Evolutionary conservation across 2,113 vertebrate genomes (phyloP).

Genomic region (Ascaphus truei): DNA sequence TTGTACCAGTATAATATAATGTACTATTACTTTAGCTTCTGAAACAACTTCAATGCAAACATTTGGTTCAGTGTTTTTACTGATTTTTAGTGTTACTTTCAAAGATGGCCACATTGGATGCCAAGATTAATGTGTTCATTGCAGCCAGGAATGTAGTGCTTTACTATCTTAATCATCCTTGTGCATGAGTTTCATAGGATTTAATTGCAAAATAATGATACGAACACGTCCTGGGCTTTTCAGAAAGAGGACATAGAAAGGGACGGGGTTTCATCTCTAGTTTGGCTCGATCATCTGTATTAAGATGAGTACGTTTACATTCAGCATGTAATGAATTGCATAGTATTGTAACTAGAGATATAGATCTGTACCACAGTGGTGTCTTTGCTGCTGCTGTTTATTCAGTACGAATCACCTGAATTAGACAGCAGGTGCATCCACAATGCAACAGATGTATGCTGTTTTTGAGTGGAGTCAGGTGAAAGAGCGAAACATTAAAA

Average conservation of each 20-base stretch:
- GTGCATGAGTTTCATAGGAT: background rate
- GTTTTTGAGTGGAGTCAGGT: background rate
- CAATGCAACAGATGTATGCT: constrained; percentile 5
- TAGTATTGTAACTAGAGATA: background rate
- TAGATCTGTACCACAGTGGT: background rate
- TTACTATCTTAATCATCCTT: background rate
- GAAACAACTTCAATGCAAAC: too few relatives aligned
- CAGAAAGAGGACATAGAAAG: background rate
- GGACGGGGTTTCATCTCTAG: background rate
- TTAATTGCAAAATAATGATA: background rate
- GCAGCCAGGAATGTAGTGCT: background rate
- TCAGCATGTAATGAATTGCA: background rate
- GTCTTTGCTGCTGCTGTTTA: background rate
- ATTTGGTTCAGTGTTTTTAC: too few relatives aligned
- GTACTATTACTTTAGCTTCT: too few relatives aligned
- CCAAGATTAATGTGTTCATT: background rate
- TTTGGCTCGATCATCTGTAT: background rate
- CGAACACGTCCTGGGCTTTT: background rate
- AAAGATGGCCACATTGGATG: too few relatives aligned
- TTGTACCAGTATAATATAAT: too few relatives aligned
- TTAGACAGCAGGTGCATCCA: constrained; percentile 15
- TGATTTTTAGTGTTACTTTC: too few relatives aligned
- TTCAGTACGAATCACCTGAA: constrained; percentile 1
- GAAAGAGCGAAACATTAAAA: background rate
- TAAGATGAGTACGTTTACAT: background rate